Evolutionary conservation across 1,140 invertebrate species (phyloP).

Genomic region (Belonocnema kinseyi): DNA sequence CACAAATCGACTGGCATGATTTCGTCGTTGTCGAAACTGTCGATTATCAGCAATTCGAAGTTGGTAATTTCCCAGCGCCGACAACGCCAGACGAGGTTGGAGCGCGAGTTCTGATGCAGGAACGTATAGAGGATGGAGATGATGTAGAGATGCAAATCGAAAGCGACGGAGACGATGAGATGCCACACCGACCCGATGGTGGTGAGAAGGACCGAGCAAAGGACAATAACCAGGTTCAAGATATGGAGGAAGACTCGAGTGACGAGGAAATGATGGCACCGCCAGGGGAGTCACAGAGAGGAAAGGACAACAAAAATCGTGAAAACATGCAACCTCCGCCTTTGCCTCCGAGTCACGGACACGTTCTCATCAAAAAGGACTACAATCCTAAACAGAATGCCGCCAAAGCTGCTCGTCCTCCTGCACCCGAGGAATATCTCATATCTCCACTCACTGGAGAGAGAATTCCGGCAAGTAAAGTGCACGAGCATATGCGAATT

Average conservation of each 20-base stretch:
- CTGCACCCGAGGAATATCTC: conserved; percentile 90
- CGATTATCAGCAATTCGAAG: conserved; percentile 98
- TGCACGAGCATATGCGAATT: conserved; percentile 98
- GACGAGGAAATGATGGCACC: conserved; percentile 78
- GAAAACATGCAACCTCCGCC: conserved; percentile 80
- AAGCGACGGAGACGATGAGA: conserved; percentile 83
- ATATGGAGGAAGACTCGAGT: conserved; percentile 93
- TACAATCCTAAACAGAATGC: conserved; percentile 95
- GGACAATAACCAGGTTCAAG: conserved; percentile 85
- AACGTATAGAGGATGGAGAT: conserved; percentile 80
- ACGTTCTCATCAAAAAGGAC: conserved; percentile 95
- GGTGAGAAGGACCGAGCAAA: conserved; percentile 79
- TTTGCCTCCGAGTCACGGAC: conserved; percentile 92
- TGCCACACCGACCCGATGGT: conserved; percentile 80
- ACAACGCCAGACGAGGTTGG: conserved; percentile 98
- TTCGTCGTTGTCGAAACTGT: conserved; percentile 99
- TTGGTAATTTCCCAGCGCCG: conserved; percentile 96
- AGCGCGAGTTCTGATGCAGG: conserved; percentile 92
- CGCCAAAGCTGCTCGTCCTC: conserved; percentile 77
- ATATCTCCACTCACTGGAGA: conserved; percentile 99
- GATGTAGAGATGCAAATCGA: conserved; percentile 87
- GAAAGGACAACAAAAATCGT: conserved; percentile 72
- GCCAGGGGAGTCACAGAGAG: conserved; percentile 71
- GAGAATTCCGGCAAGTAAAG: conserved; percentile 96
- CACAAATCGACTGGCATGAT: conserved; percentile 99